Conservation (phyloP, 1,140 invertebrate genomes). For the Eubasilissa regina region DNA sequence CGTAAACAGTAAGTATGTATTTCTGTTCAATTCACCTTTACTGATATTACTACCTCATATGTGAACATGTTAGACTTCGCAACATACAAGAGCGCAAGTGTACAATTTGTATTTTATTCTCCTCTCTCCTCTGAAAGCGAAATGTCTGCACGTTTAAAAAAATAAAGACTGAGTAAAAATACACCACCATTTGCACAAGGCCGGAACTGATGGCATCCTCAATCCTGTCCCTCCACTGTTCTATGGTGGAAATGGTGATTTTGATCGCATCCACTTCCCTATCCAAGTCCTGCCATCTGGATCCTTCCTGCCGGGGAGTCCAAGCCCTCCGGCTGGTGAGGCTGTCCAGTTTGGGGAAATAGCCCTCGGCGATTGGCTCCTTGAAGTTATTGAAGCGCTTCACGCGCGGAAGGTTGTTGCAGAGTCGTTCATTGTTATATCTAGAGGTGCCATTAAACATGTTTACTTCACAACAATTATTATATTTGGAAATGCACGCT, state of each 20-base stretch:
- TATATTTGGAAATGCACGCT: background rate
- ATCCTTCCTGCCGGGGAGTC: conserved; percentile 74
- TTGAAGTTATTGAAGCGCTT: conserved; percentile 72
- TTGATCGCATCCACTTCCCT: conserved; percentile 74
- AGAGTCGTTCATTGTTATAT: conserved; percentile 68
- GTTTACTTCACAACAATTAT: background rate
- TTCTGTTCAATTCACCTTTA: no score
- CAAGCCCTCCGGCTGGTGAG: conserved; percentile 73
- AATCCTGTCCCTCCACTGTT: conserved; percentile 80
- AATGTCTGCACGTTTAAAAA: no score
- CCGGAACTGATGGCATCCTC: conserved; percentile 80
- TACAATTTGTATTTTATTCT: no score
- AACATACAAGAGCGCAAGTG: no score
- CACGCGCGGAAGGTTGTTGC: conserved; percentile 71
- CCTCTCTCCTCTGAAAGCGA: no score
- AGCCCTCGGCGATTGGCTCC: conserved; percentile 72
- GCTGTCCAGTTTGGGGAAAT: conserved; percentile 76
- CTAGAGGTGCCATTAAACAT: background rate
- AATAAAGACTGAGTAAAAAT: background rate
- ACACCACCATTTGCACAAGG: conserved; percentile 62
- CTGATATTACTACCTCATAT: no score
- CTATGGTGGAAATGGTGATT: conserved; percentile 76
- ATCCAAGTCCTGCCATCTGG: conserved; percentile 73
- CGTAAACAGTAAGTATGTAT: no score
- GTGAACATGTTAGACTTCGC: no score